Base-by-base conservation (phyloP, 2,113 vertebrate genomes). In the Anolis sagrei region DNA sequence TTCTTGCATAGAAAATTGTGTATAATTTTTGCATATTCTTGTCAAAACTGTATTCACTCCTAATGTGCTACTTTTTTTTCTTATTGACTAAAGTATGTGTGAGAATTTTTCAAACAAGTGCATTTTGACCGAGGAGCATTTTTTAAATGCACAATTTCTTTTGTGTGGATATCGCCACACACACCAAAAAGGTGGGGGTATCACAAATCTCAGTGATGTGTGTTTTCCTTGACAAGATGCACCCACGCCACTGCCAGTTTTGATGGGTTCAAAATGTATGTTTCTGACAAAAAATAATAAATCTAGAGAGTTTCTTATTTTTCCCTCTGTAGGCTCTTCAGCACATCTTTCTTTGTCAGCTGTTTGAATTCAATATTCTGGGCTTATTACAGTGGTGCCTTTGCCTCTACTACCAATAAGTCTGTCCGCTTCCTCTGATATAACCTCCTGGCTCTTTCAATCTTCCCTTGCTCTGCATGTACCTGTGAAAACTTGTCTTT, bases 381-480 rank as follows among this genome's bases (percentile, higher is more conserved):
- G 36, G 48, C 27, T 74, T 80, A 8, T 7, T 34, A 0, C 32
- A 54, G n/a, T 66, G 14, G 6, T 29, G 5, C 74, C 74, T 69
- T 32, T 0, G 1, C 29, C 62, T 82, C 70, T 32, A 0, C 14
- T 16, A 2, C 14, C 11, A 44, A 18, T 79, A 69, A 82, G 0
- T 0, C 0, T 54, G 0, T 0, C 61, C 25, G 27, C 72, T 39
- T 51, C 4, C 64, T 89, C 27, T 0, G 0, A 61, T 79, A 58
- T 54, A 51, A 34, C 7, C 81, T 69, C 2, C 61, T 72, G 74
- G 54, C 48, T 34, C 36, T 83, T 76, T 39, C 2, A 0, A 0
- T 29, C 32, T 7, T 75, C 73, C 89, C 10, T 34, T 86, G 4
- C 34, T 90, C 82, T 75, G 51, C 11, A 4, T n/a, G 51, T 69